Evolutionary conservation across 1,140 invertebrate genomes (phyloP), one percentile per base, ranked within the genome.

Genomic region (Tetramorium alpestre): DNA sequence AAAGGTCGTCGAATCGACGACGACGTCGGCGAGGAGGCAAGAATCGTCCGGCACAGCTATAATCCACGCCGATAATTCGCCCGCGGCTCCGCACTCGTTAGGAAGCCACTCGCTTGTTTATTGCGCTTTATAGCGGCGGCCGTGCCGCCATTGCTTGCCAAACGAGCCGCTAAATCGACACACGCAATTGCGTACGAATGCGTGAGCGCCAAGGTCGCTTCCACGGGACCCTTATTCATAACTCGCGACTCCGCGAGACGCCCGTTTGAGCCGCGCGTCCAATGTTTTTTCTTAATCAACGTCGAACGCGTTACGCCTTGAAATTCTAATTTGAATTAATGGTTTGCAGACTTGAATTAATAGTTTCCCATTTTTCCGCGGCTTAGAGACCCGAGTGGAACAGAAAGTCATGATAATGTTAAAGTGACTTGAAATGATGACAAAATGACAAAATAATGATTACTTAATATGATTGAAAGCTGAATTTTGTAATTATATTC

Each of bases 111-210:
- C 38, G 49, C 77, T 75, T 77, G 72, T 87, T 90, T 77, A 80
- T 56, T 47, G 3, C 33, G 75, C 41, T 54, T 84, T 73, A 64
- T 49, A 86, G 62, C 49, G 49, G 49, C 41, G 62, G 77, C 62
- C 10, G 4, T 16, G 33, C 11, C 28, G 11, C 51, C 51, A 76
- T 51, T n/a, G 28, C 54, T 88, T 89, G 88, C 87, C 87, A 89
- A 89, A 86, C 81, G 73, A 56, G 38, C 54, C 85, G 54, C 77
- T 77, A 77, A 85, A 87, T 87, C 67, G 67, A 65, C 73, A 38
- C 54, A 8, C 69, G 67, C 49, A 73, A 73, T 62, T 51, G 62
- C 56, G 13, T 18, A 16, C 58, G 58, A 16, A n/a, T 41, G 41
- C 76, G 72, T 54, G 10, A 38, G 16, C 49, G 49, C 18, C 65